Evolutionary conservation across 2,113 vertebrate species (phyloP), one percentile per base, ranked within the genome.

Genomic region (Murina feae): DNA sequence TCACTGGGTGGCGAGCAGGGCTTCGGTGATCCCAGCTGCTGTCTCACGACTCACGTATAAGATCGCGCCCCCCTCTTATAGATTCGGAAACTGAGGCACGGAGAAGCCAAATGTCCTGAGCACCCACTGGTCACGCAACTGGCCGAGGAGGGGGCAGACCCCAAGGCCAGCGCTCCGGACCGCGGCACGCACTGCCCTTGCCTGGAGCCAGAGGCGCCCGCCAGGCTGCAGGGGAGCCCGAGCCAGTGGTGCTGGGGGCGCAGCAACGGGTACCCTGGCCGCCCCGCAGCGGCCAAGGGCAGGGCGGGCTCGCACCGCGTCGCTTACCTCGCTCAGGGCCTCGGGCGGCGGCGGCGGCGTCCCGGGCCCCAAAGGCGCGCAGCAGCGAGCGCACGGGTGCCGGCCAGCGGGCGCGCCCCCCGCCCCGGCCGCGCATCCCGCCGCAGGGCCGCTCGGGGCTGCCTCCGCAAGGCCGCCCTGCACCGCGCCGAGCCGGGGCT

Each of bases 261-360:
- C 55, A 32, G 47, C 80, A 5, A 53, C 47, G 20, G 39, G 49
- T 25, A 37, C 9, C 35, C 76, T 0, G 42, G 88, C 53, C 39
- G 14, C 44, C 44, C 35, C 18, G 71, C 90, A 35, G 44, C 30
- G 74, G 87, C 69, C 92, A 53, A 83, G 90, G 60, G 53, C 92
- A 68, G 82, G 51, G 51, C 30, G 37, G 37, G 66, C n/a, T 49
- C 65, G 35, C 20, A 4, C 8, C 14, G 47, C n/a, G 23, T 51
- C 60, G 39, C 96, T 86, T 95, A 97, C 97, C 97, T 97, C 60
- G 96, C 55, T 39, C 85, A 11, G n/a, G 86, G 92, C 65, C 96
- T 86, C 35, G 51, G 53, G 84, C 35, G 4, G 83, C 79, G 28
- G 76, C 25, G 39, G 86, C 55, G 16, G 75, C 44, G 90, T 90